phyloP scores from a whole-genome alignment of 2,113 vertebrate genomes.

The Archocentrus centrarchus region DNA sequence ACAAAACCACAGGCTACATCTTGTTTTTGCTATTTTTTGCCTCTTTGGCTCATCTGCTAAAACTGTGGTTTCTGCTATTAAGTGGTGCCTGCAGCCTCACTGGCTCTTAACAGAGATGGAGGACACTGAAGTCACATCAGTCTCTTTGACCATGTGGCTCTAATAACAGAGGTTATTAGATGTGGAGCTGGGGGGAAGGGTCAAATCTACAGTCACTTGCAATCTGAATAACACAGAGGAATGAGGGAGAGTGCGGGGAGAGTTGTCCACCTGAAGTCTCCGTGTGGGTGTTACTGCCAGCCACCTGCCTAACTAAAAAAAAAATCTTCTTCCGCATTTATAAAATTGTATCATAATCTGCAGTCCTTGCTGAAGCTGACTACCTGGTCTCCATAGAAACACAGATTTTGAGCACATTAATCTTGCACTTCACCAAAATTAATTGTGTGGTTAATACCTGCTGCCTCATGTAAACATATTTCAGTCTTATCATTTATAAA shows the following conservation, averaged over 20 bases:
- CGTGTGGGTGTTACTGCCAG: background rate
- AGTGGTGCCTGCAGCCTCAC: slow-evolving; percentile 21
- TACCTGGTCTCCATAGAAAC: slow-evolving; percentile 77
- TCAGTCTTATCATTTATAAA: slow-evolving; percentile 21
- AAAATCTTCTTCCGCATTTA: slow-evolving; percentile 15
- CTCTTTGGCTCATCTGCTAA: slow-evolving; percentile 32
- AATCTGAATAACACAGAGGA: background rate
- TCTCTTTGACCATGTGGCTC: slow-evolving; percentile 15
- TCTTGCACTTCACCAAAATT: slow-evolving; percentile 32
- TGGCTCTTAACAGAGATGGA: slow-evolving; percentile 7
- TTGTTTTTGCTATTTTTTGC: slow-evolving; percentile 43
- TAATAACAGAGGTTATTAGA: slow-evolving; percentile 15
- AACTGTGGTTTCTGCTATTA: slow-evolving; percentile 34
- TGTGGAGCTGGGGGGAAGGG: slow-evolving; percentile 4
- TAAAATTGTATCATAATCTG: slow-evolving; percentile 38
- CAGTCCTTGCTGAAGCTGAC: slow-evolving; percentile 18
- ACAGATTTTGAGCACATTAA: slow-evolving; percentile 48
- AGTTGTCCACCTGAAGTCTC: background rate
- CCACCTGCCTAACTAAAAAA: background rate
- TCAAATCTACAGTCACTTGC: slow-evolving; percentile 9
- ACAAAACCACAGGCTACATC: slow-evolving; percentile 37
- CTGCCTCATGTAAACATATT: slow-evolving; percentile 28
- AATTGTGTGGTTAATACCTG: background rate
- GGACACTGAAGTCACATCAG: slow-evolving; percentile 9
- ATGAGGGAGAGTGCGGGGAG: background rate